Evolutionary conservation across 2,888 invertebrate genomes (phyloP).

Genomic region (Metopia argyrocephala): DNA sequence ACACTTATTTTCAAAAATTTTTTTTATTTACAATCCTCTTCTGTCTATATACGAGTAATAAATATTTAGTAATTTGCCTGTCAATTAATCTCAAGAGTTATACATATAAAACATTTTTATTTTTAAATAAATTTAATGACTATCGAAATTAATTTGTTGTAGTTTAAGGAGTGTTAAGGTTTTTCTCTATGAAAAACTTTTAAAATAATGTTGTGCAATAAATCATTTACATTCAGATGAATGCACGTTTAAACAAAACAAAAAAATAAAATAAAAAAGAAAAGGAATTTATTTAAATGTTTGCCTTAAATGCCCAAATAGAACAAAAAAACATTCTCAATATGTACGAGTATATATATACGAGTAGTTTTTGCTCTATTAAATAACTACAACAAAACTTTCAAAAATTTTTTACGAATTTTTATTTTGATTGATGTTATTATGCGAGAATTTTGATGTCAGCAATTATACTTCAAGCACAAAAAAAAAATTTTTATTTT

Average conservation of each 20-base stretch:
- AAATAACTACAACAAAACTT: background rate
- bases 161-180: conserved; percentile 47
- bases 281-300: background rate
- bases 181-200: background rate
- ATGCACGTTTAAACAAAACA: too few relatives aligned
- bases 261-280: too few relatives aligned
- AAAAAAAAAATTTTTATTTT: conserved; percentile 24
- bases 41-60: too few relatives aligned
- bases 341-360: conserved; percentile 9
- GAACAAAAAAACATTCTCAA: conserved; percentile 10
- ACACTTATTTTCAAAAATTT: too few relatives aligned
- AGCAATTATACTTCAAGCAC: conserved; percentile 60
- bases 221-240: too few relatives aligned
- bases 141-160: background rate
- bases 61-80: too few relatives aligned
- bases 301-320: background rate
- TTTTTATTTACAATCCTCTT: too few relatives aligned
- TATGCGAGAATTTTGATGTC: conserved; percentile 67
- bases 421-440: conserved; percentile 66
- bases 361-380: background rate
- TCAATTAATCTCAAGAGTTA: too few relatives aligned
- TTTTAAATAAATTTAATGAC: background rate
- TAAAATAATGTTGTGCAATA: conserved; percentile 3
- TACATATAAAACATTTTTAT: too few relatives aligned
- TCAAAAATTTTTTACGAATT: background rate